A percentile compares a stretch with the other conserved stretches of the same genome.
Conservation (phyloP, 2,113 vertebrate species). For the Gallinago paraguaiae region DNA sequence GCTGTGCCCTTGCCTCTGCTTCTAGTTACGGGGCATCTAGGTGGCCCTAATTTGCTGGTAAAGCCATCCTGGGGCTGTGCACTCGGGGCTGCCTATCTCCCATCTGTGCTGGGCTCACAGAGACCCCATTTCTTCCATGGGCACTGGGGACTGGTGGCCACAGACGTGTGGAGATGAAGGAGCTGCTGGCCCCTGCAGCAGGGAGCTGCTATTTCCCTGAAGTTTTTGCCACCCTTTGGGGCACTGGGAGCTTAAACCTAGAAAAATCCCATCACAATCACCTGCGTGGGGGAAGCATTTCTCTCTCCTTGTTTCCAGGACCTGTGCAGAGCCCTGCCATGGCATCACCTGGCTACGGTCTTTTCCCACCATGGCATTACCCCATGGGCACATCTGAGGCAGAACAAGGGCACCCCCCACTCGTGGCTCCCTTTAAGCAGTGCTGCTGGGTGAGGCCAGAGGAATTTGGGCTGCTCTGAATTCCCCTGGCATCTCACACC, state of each 20-base stretch:
- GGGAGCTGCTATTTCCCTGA: background rate
- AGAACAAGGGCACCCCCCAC: rapidly evolving
- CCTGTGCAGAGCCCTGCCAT: rapidly evolving
- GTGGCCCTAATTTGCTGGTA: background rate
- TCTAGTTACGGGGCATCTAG: rapidly evolving
- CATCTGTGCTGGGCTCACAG: background rate
- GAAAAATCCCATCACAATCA: background rate
- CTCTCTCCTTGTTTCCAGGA: background rate
- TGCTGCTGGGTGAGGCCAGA: background rate
- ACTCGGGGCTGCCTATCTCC: too few species aligned
- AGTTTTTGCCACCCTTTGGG: rapidly evolving
- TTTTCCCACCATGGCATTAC: background rate
- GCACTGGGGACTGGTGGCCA: rapidly evolving
- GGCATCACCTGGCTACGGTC: too few species aligned
- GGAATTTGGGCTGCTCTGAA: background rate
- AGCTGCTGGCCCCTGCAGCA: rapidly evolving
- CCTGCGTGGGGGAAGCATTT: too few species aligned
- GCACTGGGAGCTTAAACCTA: background rate
- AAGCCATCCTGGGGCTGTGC: background rate
- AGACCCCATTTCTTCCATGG: rapidly evolving
- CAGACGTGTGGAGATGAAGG: background rate
- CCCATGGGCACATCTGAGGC: background rate
- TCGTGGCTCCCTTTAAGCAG: rapidly evolving
- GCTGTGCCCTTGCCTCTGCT: background rate
- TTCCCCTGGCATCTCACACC: background rate